Evolutionary conservation across 2,797 vertebrate genomes (phyloP), one percentile per base, ranked within the genome.

Genomic region (Molothrus aeneus): DNA sequence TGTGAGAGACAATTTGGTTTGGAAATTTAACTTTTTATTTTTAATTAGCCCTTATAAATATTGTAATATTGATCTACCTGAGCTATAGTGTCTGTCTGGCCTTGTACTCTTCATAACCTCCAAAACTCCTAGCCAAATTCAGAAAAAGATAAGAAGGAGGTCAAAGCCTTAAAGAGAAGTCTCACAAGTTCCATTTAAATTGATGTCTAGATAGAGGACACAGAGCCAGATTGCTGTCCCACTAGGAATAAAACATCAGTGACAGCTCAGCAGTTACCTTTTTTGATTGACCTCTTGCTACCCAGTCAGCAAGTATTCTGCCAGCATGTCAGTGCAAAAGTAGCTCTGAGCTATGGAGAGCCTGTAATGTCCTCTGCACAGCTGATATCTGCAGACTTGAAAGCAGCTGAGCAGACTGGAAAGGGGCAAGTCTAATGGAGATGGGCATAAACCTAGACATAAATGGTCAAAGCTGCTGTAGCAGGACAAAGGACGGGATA

Each of bases 231-330:
- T 2, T 71, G 31, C 14, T 66, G 47, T 69, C 80, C 59, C 48
- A 68, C 43, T 40, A 71, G n/a, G 69, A 86, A 83, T 42, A 88
- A 85, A 91, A 22, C 42, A 80, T 36, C 71, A 40, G 45, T 68
- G 66, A 59, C 64, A 79, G 54, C 54, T 95, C 86, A 83, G 68
- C 61, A 78, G 61, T 78, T 92, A 48, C 17, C 29, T 57, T 29
- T 77, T 90, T 69, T 83, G 36, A 90, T 28, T 79, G 83, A 86
- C 78, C 68, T 90, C 59, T 93, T 86, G 15, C 73, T 92, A 59
- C 31, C 54, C 48, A 88, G 72, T 75, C 75, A 86, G 82, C 75
- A 84, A 59, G 51, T 84, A 92, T 82, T 86, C 80, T 90, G 78
- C 51, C 59, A 70, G 36, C 56, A 17, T 32, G 32, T 32, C 80